These are phyloP conservation scores for Dipodomys merriami DNA, from an alignment of 2,113 vertebrate species.

Conservation along the genomic window DNA sequence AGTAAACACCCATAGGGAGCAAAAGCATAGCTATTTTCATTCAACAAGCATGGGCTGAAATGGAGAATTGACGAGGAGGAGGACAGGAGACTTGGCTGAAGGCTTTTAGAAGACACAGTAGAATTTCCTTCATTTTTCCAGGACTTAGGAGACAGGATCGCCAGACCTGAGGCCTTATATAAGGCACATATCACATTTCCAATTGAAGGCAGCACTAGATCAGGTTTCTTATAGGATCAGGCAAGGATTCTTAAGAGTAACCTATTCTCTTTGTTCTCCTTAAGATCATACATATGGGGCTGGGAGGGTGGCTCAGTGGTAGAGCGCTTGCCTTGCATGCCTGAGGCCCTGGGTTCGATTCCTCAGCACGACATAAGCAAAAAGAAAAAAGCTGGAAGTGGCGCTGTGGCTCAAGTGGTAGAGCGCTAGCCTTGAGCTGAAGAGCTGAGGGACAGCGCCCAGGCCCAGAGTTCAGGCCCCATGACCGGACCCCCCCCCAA, in stretches of 20 bases:
- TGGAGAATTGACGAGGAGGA: background rate
- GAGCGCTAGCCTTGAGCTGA: no score
- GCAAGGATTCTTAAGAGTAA: background rate
- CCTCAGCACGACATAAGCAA: no score
- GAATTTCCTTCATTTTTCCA: background rate
- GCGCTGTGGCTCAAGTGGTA: no score
- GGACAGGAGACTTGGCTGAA: background rate
- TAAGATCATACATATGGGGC: no score
- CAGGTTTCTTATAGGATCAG: background rate
- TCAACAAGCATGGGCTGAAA: background rate
- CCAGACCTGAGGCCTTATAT: background rate
- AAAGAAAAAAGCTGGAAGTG: no score
- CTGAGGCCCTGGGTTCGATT: no score
- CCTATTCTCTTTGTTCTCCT: no score
- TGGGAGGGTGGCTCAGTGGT: no score
- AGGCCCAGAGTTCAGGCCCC: no score
- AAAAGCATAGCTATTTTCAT: background rate
- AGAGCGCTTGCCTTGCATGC: no score
- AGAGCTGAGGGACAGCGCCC: no score
- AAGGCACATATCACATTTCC: background rate
- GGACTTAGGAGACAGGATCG: background rate
- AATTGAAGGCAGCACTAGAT: background rate
- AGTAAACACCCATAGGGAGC: background rate
- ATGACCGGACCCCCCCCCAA: no score
- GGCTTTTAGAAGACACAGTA: background rate